Percentiles rank a stretch among this genome's conserved stretches.
Conservation (phyloP, 2,888 invertebrate genomes). For the Platycheirus albimanus region DNA sequence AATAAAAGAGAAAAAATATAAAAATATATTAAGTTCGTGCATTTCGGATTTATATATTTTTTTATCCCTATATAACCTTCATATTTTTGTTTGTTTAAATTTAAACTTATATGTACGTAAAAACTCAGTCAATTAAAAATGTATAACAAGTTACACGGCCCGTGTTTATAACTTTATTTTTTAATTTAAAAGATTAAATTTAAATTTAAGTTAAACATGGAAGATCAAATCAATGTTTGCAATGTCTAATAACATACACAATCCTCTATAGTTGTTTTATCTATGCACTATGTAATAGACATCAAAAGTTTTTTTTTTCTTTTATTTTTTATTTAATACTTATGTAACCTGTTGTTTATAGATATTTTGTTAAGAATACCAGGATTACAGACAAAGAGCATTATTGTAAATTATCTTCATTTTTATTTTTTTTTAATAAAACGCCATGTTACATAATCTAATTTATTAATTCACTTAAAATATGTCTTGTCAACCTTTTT, state of each 20-base stretch:
- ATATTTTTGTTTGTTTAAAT: constrained; percentile 16
- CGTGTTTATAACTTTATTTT: too few species aligned
- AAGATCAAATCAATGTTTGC: constrained; percentile 65
- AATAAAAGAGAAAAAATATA: constrained; percentile 15
- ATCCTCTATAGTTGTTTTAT: constrained; percentile 53
- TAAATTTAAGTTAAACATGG: constrained; percentile 51
- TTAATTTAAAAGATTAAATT: constrained; percentile 39
- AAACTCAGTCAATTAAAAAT: constrained; percentile 57
- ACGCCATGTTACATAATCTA: constrained; percentile 8
- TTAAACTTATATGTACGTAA: constrained; percentile 44
- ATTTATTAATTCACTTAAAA: constrained; percentile 28
- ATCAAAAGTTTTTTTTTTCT: constrained; percentile 59
- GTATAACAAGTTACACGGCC: constrained; percentile 37
- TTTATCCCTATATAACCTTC: constrained; percentile 13
- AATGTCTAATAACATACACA: constrained; percentile 34
- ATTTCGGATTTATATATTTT: constrained; percentile 9
- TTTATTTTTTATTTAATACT: constrained; percentile 12
- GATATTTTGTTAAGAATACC: constrained; percentile 41
- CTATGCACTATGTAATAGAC: constrained; percentile 63
- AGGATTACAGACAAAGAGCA: constrained; percentile 57
- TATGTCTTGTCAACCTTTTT: constrained; percentile 37
- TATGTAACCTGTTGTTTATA: constrained; percentile 14
- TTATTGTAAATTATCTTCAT: constrained; percentile 59
- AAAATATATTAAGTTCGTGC: constrained; percentile 57
- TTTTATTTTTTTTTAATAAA: too few species aligned